Base-by-base conservation (phyloP, 92 coral and sea anemone species). In the Phenganax marumi region DNA sequence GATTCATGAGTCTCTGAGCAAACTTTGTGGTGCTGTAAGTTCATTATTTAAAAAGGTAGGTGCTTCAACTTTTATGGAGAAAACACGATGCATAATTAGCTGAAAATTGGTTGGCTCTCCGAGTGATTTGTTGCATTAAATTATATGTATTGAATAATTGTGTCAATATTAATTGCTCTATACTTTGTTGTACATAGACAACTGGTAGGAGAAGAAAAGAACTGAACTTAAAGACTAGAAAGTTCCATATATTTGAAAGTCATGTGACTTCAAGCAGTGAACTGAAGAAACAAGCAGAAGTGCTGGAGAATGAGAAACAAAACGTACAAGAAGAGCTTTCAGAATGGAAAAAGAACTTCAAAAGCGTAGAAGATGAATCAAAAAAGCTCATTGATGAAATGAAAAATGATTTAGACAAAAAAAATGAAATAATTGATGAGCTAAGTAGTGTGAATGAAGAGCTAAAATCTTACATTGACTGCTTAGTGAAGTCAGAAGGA, bases 201-300 rank as follows among this genome's bases (percentile, higher is more conserved):
- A 39, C 73, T 65, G 61, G 76, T 51, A 74, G 85, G 54, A 23
- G 85, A 61, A 73, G 87, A 63, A 75, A 81, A 58, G 83, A 85
- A 16, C 74, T 90, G 60, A 87, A 83, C 76, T 79, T 71, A 50
- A 90, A 79, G 78, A 77, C 52, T 26, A 88, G 84, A 75, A 79
- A 66, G 55, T 88, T 88, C 61, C 91, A 88, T 77, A 73, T 90
- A 22, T 90, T 82, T 85, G 89, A 85, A 71, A 86, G 87, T 46
- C 89, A 90, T 64, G 85, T 83, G 47, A 62, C 68, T 43, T 81
- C 83, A 65, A 68, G 86, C 73, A 74, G 23, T 8, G 86, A 85
- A 77, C 68, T 81, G 58, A 82, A 77, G 80, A 73, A 75, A 76
- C 73, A 84, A 79, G 82, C 63, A 51, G 82, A 75, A 43, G 62